phyloP scores from a whole-genome alignment of 2,888 invertebrate genomes.

The Caenorhabditis sp. region DNA sequence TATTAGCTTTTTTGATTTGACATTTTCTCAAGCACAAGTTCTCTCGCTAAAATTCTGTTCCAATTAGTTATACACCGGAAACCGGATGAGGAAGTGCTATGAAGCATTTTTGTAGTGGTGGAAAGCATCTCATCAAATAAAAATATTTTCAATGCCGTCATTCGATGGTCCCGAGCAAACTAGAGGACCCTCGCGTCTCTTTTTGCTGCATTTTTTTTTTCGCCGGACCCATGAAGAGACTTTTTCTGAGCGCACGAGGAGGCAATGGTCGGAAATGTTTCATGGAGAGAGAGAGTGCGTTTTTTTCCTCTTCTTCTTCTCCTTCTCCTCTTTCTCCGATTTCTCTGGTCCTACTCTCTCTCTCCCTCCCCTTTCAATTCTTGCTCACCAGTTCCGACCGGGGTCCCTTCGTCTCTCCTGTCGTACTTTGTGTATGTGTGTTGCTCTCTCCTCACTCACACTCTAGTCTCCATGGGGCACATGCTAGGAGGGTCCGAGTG shows the following conservation, averaged over 20 bases:
- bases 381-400: constrained; percentile 38
- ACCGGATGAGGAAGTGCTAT: not conserved
- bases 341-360: constrained; percentile 13
- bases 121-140: not conserved
- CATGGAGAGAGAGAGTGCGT: constrained; percentile 29
- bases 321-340: not conserved
- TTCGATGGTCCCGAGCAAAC: constrained; percentile 27
- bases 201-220: constrained; percentile 4
- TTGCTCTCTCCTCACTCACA: constrained; percentile 34
- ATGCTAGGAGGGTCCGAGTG: not conserved
- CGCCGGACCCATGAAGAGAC: constrained; percentile 31
- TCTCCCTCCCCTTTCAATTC: constrained; percentile 4
- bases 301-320: constrained; percentile 1
- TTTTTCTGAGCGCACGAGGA: constrained; percentile 3
- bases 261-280: constrained; percentile 45
- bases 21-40: not conserved
- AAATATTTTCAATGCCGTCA: constrained; percentile 16
- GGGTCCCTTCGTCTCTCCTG: constrained; percentile 38
- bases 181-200: constrained; percentile 14
- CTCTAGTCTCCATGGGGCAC: constrained; percentile 10
- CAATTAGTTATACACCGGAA: constrained; percentile 18
- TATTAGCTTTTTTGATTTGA: no score
- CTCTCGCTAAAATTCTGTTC: not conserved
- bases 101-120: no score
- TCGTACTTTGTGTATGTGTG: constrained; percentile 57